Base-by-base conservation (phyloP, 2,113 vertebrate genomes). In the Oncorhynchus nerka region DNA sequence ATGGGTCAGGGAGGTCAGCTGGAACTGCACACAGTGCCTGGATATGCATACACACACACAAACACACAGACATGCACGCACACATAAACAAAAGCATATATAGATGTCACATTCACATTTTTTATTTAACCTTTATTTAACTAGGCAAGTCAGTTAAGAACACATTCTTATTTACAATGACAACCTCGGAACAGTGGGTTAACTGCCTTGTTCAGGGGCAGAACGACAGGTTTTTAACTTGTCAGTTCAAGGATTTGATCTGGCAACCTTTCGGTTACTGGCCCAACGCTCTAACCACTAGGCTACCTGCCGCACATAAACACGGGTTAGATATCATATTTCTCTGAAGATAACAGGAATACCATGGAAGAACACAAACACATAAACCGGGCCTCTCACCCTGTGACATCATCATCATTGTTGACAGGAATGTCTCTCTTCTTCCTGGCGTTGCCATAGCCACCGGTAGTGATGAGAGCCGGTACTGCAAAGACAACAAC, bases 21-120 rank as follows among this genome's bases (percentile, higher is more conserved):
- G 78, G 81, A 95, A 95, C 79, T 93, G 91, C 59, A 95, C 90
- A n/a, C 92, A 95, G 79, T 92, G 93, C 75, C 93, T 94, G 81
- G 30, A 62, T 13, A n/a, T 4, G 57, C 48, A 81, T 28, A 78
- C 62, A 22, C 9, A 80, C 71, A 81, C 68, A 32, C 45, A 45
- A 3, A 9, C 45, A 81, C 4, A 34, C 20, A 68, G 6, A 68
- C 51, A 70, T 34, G 77, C 24, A 74, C 1, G 26, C 48, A 32
- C 24, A 24, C 28, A 70, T 2, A 45, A 9, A 45, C 39, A 45
- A 9, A 39, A 45, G 39, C 9, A 45, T 45, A 45, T 45, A 45
- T 45, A 45, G 39, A 45, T 2, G 9, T 11, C 8, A 11, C 39
- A 45, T 45, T 45, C 39, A 45, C 39, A 39, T 39, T 7, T 34